Base-by-base conservation (phyloP, 2,797 vertebrate species). In the Parauchenoglanis punctatus region DNA sequence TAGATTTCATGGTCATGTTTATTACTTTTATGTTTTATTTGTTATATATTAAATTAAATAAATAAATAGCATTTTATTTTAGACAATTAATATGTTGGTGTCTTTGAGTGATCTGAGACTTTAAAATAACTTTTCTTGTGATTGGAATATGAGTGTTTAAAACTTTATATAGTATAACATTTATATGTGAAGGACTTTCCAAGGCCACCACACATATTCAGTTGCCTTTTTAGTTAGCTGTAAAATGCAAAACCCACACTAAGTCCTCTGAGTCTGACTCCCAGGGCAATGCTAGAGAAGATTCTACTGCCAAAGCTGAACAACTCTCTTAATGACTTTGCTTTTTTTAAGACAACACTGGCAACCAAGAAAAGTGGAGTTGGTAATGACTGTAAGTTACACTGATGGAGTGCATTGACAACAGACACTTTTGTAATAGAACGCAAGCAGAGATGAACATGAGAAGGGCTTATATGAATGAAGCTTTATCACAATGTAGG, bases 211-310 rank as follows among this genome's bases (percentile, higher is more conserved):
- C 10, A 63, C 7, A 61, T 61, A 63, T 44, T 46, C 23, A 63
- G 35, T 63, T n/a, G 35, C 20, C 59, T 81, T 65, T 46, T 46
- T 4, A 61, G 17, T 18, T 18, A 31, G 52, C 10, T 46, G 35
- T 44, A 44, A 63, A 81, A 81, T 63, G 59, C 59, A 63, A 81
- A 81, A 40, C 54, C 77, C 31, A 58, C 23, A 80, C 18, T 56
- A 56, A 58, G 8, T 80, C 28, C 18, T 31, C 13, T 81, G 18
- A 58, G 35, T 80, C 77, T 40, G 54, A 23, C 77, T 58, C 54
- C 78, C 58, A 58, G 31, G 77, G 54, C 31, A 58, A 13, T 77
- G 75, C 28, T 7, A 23, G 18, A 35, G 54, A 80, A 40, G 58
- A 81, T 61, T n/a, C 58, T 40, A 5, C 35, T 44, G 35, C 44